Percentiles rank a stretch among this genome's conserved stretches.
These are phyloP conservation scores for Triplophysa dalaica DNA, from an alignment of 2,113 vertebrate species.

Conservation along the genomic window DNA sequence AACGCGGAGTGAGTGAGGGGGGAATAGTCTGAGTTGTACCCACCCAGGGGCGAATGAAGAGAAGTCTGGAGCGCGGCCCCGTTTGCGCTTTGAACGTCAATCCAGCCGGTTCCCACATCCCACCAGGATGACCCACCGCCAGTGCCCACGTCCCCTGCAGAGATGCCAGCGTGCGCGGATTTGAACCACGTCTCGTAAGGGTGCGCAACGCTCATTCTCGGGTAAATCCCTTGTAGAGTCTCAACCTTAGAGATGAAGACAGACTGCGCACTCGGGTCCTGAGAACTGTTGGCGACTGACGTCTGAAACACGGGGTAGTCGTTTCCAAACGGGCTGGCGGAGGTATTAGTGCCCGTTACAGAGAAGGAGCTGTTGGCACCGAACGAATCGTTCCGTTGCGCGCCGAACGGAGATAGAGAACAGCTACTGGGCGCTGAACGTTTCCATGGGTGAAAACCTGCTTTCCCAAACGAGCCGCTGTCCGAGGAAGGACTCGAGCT, in stretches of 20 bases:
- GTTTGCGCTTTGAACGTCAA: constrained; percentile 84
- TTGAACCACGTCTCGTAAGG: constrained; percentile 91
- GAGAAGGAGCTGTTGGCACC: constrained; percentile 82
- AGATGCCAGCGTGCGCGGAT: constrained; percentile 79
- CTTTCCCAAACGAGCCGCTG: constrained; percentile 79
- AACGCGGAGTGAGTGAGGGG: constrained; percentile 81
- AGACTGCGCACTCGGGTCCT: constrained; percentile 80
- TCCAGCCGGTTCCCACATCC: constrained; percentile 88
- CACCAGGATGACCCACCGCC: constrained; percentile 84
- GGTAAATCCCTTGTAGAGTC: constrained; percentile 86
- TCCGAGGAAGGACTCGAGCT: constrained; percentile 85
- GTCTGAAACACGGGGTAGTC: constrained; percentile 88
- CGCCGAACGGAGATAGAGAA: constrained; percentile 73
- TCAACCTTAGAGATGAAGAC: constrained; percentile 91
- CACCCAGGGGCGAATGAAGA: constrained; percentile 80
- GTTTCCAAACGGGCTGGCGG: constrained; percentile 81
- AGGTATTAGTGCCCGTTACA: constrained; percentile 77
- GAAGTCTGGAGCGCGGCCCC: constrained; percentile 77
- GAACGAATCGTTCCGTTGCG: constrained; percentile 78
- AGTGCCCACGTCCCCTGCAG: constrained; percentile 74
- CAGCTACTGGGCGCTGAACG: constrained; percentile 71
- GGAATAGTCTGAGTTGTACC: constrained; percentile 87
- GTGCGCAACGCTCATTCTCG: constrained; percentile 83
- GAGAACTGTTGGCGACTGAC: constrained; percentile 64
- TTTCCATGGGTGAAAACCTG: constrained; percentile 90